These are phyloP conservation scores for Yasuhikotakia modesta DNA, from an alignment of 2,797 vertebrate species.

Conservation along the genomic window DNA sequence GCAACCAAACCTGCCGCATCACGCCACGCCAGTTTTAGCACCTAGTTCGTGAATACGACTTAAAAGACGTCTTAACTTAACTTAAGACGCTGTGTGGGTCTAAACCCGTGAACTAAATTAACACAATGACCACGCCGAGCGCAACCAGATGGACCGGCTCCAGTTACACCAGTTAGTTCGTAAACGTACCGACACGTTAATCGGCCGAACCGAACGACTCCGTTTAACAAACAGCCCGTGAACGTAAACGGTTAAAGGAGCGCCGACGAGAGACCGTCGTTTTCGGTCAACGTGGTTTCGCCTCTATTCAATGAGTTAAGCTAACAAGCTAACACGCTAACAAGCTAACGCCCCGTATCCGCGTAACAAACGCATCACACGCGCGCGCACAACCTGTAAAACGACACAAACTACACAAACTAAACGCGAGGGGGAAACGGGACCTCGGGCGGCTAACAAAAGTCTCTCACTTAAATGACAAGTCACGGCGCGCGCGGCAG, in stretches of 20 bases:
- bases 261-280: conserved; percentile 4
- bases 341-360: conserved; percentile 36
- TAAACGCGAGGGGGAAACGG: background rate
- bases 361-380: background rate
- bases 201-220: too few species aligned
- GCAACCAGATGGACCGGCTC: conserved; percentile 3
- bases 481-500: conserved; percentile 53
- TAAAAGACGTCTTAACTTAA: background rate
- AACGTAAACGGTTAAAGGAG: too few species aligned
- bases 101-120: background rate
- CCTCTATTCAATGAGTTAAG: conserved; percentile 19
- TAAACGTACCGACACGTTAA: too few species aligned
- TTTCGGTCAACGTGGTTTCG: conserved; percentile 3
- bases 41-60: background rate
- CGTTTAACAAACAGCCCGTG: too few species aligned
- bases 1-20: conserved; percentile 53
- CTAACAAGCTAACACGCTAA: too few species aligned
- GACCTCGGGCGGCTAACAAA: background rate
- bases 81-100: background rate
- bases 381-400: too few species aligned
- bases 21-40: conserved; percentile 29
- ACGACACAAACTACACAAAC: too few species aligned
- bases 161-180: background rate
- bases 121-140: conserved; percentile 37
- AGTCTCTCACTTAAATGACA: conserved; percentile 18